phyloP scores from a whole-genome alignment of 2,113 vertebrate genomes.

The Halcyon senegalensis region DNA sequence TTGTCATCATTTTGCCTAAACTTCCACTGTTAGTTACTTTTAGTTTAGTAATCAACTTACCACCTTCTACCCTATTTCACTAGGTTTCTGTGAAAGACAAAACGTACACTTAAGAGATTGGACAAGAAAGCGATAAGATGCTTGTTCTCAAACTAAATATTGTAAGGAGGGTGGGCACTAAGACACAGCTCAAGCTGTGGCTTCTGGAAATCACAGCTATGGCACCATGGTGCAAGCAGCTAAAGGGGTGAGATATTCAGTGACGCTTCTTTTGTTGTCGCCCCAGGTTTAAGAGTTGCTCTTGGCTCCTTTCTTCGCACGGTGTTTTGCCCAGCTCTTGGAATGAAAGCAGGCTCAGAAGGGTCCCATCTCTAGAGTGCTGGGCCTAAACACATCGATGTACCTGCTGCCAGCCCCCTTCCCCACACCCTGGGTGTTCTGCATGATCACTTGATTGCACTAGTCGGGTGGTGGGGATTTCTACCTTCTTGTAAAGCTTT shows the following conservation, averaged over 20 bases:
- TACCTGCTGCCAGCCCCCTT: neutral
- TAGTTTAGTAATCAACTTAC: neutral
- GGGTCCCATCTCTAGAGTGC: too few species aligned
- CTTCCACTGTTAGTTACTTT: neutral
- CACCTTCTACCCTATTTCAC: neutral
- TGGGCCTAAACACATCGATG: neutral
- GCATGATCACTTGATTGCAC: neutral
- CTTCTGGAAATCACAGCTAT: neutral
- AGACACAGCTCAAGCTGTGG: neutral
- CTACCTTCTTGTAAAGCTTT: neutral
- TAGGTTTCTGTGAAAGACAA: neutral
- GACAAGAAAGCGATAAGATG: neutral
- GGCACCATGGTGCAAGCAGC: neutral
- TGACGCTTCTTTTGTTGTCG: neutral
- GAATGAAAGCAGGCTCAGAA: neutral
- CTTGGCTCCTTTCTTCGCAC: neutral
- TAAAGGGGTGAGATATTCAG: neutral
- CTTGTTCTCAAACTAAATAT: neutral
- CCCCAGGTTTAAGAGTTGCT: neutral
- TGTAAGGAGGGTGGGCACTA: neutral
- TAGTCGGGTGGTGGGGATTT: neutral
- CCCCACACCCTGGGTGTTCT: neutral
- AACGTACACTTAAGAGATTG: neutral
- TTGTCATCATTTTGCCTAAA: neutral
- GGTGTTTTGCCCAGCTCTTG: neutral